Base-by-base conservation (phyloP, 2,888 invertebrate species). In the Alitta virens region DNA sequence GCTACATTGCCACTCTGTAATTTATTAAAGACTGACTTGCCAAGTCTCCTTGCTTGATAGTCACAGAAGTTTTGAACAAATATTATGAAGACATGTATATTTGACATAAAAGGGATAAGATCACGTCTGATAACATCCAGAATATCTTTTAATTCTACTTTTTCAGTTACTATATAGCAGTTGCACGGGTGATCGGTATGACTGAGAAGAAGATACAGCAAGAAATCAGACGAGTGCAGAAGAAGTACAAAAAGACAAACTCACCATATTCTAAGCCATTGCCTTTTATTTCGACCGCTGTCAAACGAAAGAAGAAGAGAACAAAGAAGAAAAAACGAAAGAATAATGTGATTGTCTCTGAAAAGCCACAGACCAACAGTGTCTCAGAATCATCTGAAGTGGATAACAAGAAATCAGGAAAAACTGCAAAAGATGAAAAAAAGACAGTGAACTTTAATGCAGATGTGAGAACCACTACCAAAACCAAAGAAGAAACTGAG, bases 241-340 rank as follows among this genome's bases (percentile, higher is more conserved):
- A 69, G 50, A 63, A 66, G 7, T 66, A 68, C 1, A 66, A 57
- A 21, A 62, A 71, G 24, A 65, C 64, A 40, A 68, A 72, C 56
- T 75, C 75, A 1, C 74, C 75, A 0, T 75, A 75, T 56, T 74
- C 74, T 2, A 70, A 72, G 54, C 73, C 74, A 1, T 65, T 75
- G 24, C 71, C 68, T 21, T 73, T 66, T 54, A 60, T 66, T 18
- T 42, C 50, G 23, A 25, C 25, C 40, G n/a, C n/a, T n/a, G 21
- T 14, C 3, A 9, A 7, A 21, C 54, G 56, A 23, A 56, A 57
- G 23, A n/a, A n/a, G n/a, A 24, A n/a, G n/a, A 12, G 25, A 5
- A 3, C 7, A 49, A 5, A 21, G 24, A 61, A 46, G 26, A 52
- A 16, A 7, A 51, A 50, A 43, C 56, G 46, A 2, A 56, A 56